Evolutionary conservation across 2,113 vertebrate species (phyloP).

Genomic region (Dendropsophus ebraccatus): DNA sequence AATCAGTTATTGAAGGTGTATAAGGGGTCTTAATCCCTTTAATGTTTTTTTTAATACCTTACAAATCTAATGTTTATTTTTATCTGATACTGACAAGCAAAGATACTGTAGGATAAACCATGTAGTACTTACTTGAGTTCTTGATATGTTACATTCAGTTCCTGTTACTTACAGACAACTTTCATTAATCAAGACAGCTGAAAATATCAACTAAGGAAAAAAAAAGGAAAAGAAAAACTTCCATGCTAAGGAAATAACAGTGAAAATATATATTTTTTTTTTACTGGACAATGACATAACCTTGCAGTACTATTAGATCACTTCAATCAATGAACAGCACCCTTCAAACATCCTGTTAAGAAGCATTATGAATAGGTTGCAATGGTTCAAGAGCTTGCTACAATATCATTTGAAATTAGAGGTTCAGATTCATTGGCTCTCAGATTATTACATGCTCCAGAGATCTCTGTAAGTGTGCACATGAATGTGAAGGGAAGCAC

Average conservation of each 20-base stretch:
- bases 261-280: conserved; percentile 8
- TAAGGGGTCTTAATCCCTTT: too few relatives aligned
- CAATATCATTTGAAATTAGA: conserved; percentile 55
- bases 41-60: too few relatives aligned
- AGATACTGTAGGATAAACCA: background rate
- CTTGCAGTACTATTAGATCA: conserved; percentile 47
- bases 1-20: too few relatives aligned
- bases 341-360: conserved; percentile 55
- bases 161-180: background rate
- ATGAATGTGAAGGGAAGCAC: conserved; percentile 54
- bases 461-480: conserved; percentile 51
- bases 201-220: too few relatives aligned
- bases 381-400: conserved; percentile 49
- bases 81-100: too few relatives aligned
- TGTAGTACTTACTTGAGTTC: background rate
- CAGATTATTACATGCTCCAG: conserved; percentile 50
- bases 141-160: background rate
- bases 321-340: conserved; percentile 53
- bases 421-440: conserved; percentile 54
- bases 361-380: conserved; percentile 32
- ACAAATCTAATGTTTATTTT: too few relatives aligned
- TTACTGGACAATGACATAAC: conserved; percentile 35
- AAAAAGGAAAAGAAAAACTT: too few relatives aligned
- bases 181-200: background rate
- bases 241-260: conserved; percentile 7